A percentile compares a stretch with the other conserved stretches of the same genome.
phyloP scores from a whole-genome alignment of 2,797 vertebrate genomes.

The Amblyopsis hoosieri region DNA sequence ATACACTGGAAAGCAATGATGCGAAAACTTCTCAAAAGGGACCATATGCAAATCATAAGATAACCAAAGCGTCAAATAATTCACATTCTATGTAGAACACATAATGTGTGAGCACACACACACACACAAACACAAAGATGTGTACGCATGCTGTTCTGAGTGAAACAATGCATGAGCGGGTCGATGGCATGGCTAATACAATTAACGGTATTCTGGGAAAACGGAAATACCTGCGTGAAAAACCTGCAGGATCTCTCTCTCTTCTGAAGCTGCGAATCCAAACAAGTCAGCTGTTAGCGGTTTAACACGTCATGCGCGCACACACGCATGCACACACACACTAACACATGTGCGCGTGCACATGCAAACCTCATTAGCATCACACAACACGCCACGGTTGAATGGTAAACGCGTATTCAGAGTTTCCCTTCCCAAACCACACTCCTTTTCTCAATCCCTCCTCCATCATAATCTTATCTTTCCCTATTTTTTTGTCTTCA shows the following conservation, averaged over 20 bases:
- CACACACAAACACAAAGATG: constrained; percentile 46
- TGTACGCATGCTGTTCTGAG: constrained; percentile 53
- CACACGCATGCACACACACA: constrained; percentile 11
- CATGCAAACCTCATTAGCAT: constrained; percentile 42
- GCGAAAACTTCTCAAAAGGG: constrained; percentile 53
- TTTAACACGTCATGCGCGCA: constrained; percentile 41
- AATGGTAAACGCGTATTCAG: neutral
- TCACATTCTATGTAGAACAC: constrained; percentile 18
- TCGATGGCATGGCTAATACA: constrained; percentile 44
- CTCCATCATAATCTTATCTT: constrained; percentile 25
- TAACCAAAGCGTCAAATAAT: constrained; percentile 18
- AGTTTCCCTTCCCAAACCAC: no score
- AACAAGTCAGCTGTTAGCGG: constrained; percentile 75
- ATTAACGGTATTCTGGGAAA: constrained; percentile 53
- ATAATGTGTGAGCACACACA: constrained; percentile 39
- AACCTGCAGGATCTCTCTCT: constrained; percentile 96
- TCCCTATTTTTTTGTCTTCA: constrained; percentile 5
- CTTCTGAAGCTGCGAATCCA: constrained; percentile 96
- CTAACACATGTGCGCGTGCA: constrained; percentile 10
- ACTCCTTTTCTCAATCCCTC: neutral
- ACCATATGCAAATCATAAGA: constrained; percentile 43
- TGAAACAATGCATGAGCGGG: constrained; percentile 24
- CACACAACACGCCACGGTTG: constrained; percentile 24
- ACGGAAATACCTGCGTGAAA: constrained; percentile 93
- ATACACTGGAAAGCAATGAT: neutral